Percentiles rank a stretch among this genome's conserved stretches.
These are phyloP conservation scores for Chaetops frenatus DNA, from an alignment of 2,113 vertebrate species.

Conservation along the genomic window DNA sequence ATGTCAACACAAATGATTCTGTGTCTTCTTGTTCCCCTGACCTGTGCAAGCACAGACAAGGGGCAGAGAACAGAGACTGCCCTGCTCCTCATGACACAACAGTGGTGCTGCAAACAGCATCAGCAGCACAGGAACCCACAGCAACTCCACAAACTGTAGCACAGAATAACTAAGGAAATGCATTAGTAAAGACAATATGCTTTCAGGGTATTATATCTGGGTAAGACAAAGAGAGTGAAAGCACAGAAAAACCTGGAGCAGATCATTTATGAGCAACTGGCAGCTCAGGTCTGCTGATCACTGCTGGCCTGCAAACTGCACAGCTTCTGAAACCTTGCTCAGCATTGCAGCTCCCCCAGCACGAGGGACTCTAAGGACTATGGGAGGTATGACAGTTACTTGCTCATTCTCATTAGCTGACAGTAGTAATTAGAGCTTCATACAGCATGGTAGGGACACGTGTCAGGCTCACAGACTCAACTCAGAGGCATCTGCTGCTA, in stretches of 20 bases:
- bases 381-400: not conserved
- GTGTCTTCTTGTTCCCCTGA: not conserved
- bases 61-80: not conserved
- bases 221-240: not conserved
- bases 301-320: not conserved
- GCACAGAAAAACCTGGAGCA: not conserved
- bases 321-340: not conserved
- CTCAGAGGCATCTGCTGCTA: not conserved
- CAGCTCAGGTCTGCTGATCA: not conserved
- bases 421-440: not conserved
- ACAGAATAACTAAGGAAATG: not conserved
- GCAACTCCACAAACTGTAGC: not conserved
- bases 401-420: not conserved
- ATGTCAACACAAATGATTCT: not conserved
- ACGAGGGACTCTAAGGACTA: not conserved
- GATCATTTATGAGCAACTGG: not conserved
- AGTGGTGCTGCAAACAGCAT: not conserved
- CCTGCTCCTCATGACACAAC: not conserved
- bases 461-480: not conserved
- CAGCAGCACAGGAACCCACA: not conserved
- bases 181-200: not conserved
- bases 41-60: not conserved
- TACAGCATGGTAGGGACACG: not conserved
- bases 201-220: not conserved
- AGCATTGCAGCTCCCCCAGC: not conserved